Base-by-base conservation (phyloP, 2,797 vertebrate genomes). In the Sebastes minor region DNA sequence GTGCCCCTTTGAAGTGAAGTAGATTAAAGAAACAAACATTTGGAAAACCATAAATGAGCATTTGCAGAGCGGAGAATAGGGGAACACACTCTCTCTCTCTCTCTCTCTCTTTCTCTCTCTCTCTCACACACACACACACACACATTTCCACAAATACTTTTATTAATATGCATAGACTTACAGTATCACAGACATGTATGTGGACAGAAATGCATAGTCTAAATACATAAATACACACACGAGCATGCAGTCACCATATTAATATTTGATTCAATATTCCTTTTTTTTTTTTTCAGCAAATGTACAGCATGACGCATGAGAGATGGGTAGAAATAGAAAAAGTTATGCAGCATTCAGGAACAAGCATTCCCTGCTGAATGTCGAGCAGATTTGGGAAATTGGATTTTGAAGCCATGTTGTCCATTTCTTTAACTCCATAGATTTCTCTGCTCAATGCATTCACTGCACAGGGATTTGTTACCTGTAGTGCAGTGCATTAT, bases 1-100 rank as follows among this genome's bases (percentile, higher is more conserved):
- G 83, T 91, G 89, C 73, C 65, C n/a, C 91, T 94, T 94, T 94
- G 90, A 94, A 94, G 93, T 89, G 76, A 85, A 91, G 81, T 80
- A 89, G 89, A 92, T 88, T 81, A 85, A 86, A 93, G 92, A 92
- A 91, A 92, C 80, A 91, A 91, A 90, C 14, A 67, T 88, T 91
- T 91, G 76, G 64, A 89, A 91, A 88, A 82, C 66, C 77, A 86
- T 87, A 92, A 91, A 89, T 89, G 88, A 92, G 77, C 84, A 57
- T 74, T 87, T 64, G 70, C 86, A 80, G 78, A 78, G 82, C 76
- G 25, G 82, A 81, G 77, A 89, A 80, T 57, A 72, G 35, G 14
- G 30, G 2, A 61, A 71, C 53, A 32, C 52, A 23, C 74, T 56
- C 68, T 61, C 20, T 12, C 60, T 10, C 57, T 18, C 18, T 28